Evolutionary conservation across 1,140 invertebrate genomes (phyloP).

Genomic region (Hydropsyche tenuis): DNA sequence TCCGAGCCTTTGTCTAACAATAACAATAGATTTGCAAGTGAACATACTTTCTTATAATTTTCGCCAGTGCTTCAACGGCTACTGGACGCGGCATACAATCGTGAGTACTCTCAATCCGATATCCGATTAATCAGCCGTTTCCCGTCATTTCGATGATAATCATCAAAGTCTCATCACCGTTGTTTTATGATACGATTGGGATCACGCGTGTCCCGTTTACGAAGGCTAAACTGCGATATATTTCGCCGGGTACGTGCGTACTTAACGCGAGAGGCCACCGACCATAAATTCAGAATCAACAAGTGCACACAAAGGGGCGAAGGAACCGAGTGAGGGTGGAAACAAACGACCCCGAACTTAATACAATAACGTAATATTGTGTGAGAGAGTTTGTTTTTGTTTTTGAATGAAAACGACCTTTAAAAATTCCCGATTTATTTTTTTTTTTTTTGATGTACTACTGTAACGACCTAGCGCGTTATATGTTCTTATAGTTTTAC

Average conservation of each 20-base stretch:
- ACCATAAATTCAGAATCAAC: constrained; percentile 41
- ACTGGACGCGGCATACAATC: background rate
- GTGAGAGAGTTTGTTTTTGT: no score
- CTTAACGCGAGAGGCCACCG: constrained; percentile 32
- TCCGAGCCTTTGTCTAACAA: no score
- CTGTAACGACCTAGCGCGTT: no score
- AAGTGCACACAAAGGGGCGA: constrained; percentile 36
- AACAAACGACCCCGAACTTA: constrained; percentile 28
- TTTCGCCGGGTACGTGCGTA: constrained; percentile 29
- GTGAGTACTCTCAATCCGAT: no score
- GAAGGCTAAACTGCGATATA: constrained; percentile 18
- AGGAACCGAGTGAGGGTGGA: constrained; percentile 22
- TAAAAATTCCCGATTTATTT: no score
- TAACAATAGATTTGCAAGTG: no score
- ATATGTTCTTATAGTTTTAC: no score
- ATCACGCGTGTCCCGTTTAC: background rate
- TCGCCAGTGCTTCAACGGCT: background rate
- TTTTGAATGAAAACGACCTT: no score
- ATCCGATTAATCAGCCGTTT: no score
- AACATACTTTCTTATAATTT: background rate
- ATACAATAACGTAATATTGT: background rate
- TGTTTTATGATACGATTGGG: constrained; percentile 9
- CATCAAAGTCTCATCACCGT: background rate
- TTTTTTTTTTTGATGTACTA: no score
- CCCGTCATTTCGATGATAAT: no score